A percentile compares a stretch with the other conserved stretches of the same genome.
These are phyloP conservation scores for Urocyon cinereoargenteus DNA, from an alignment of 2,797 vertebrate species.

Conservation along the genomic window DNA sequence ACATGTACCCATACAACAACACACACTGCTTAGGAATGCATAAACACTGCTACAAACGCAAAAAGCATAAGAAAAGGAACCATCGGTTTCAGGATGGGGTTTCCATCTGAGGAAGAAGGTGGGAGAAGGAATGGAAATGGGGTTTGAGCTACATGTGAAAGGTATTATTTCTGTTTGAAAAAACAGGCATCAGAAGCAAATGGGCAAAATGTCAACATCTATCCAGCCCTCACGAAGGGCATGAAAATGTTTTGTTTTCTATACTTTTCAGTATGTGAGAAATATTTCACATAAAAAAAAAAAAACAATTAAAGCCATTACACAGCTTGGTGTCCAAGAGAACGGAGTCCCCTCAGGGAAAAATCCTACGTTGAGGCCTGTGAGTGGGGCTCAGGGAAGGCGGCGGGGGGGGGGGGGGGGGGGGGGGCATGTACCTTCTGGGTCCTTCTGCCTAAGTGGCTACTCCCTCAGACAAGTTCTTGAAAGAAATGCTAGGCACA, in stretches of 20 bases:
- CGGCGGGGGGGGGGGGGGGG: fast-evolving
- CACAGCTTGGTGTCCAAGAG: not conserved
- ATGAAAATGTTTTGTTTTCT: not conserved
- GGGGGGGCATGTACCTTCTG: not conserved
- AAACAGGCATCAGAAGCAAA: not conserved
- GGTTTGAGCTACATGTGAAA: not conserved
- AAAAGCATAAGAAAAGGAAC: not conserved
- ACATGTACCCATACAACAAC: not conserved
- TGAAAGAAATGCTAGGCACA: not conserved
- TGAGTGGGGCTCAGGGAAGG: not conserved
- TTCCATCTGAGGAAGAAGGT: not conserved
- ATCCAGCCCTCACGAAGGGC: not conserved
- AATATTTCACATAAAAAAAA: not conserved
- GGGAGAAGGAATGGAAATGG: not conserved
- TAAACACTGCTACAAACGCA: not conserved
- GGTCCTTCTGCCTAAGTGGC: not conserved
- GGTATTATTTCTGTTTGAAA: not conserved
- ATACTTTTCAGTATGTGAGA: not conserved
- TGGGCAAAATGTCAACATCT: not conserved
- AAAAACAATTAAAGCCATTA: not conserved
- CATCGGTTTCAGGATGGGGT: not conserved
- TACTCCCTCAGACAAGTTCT: not conserved
- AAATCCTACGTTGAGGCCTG: not conserved
- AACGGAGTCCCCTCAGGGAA: not conserved
- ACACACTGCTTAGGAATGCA: not conserved